Conservation (phyloP, 2,797 vertebrate species). For the Bryconaethiops microstoma region DNA sequence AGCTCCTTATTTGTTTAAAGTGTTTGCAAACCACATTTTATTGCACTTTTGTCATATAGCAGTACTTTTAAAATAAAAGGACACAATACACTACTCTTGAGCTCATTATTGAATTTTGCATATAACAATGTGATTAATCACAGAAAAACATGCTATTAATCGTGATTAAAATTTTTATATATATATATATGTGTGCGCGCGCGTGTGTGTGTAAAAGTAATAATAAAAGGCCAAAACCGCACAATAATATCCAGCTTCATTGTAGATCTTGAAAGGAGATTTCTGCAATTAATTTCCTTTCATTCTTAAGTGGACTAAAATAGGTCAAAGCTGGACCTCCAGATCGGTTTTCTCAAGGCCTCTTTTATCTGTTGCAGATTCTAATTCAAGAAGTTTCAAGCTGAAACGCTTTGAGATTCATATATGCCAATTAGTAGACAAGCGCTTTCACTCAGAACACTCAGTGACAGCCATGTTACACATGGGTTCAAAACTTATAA, state of each 20-base stretch:
- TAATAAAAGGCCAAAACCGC: slow-evolving; percentile 12
- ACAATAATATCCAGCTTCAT: slow-evolving; percentile 1
- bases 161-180: too few species aligned
- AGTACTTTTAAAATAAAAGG: too few species aligned
- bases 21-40: too few species aligned
- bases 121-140: too few species aligned
- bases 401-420: not conserved
- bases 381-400: slow-evolving; percentile 12
- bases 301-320: slow-evolving; percentile 39
- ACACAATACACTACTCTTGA: too few species aligned
- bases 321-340: slow-evolving; percentile 9
- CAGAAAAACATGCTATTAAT: too few species aligned
- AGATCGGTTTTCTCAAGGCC: slow-evolving; percentile 2
- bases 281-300: slow-evolving; percentile 35
- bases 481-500: not conserved
- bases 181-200: too few species aligned
- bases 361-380: slow-evolving; percentile 11
- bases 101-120: too few species aligned
- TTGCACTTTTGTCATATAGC: too few species aligned
- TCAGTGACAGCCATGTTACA: not conserved
- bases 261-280: slow-evolving; percentile 17
- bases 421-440: not conserved
- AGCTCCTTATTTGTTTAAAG: too few species aligned
- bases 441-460: not conserved
- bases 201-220: not conserved